Evolutionary conservation across 2,113 vertebrate species (phyloP).

Genomic region (Alosa alosa): DNA sequence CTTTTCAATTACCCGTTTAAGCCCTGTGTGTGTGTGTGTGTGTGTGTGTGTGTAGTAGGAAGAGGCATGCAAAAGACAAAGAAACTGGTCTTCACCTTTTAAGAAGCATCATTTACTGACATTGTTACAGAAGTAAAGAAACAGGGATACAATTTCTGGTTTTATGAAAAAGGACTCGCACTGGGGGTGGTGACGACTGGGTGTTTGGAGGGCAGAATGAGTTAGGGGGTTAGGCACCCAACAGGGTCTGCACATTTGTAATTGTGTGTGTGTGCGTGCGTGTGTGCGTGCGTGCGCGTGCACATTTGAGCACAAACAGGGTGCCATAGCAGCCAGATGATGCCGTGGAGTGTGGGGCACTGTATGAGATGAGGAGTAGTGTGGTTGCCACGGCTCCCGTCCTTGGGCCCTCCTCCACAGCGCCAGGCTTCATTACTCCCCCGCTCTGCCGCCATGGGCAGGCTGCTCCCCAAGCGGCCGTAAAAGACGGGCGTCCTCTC

Average conservation of each 20-base stretch:
- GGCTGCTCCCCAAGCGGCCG: constrained; percentile 70
- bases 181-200: neutral
- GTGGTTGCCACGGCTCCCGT: neutral
- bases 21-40: constrained; percentile 18
- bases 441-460: constrained; percentile 58
- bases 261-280: constrained; percentile 31
- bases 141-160: neutral
- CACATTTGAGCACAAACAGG: neutral
- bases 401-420: constrained; percentile 58
- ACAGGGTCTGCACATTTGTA: neutral
- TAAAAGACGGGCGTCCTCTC: constrained; percentile 69
- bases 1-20: neutral
- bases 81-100: neutral
- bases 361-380: neutral
- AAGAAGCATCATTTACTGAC: neutral
- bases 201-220: neutral
- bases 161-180: neutral
- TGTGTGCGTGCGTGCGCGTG: neutral
- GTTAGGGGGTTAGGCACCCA: neutral
- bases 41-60: neutral
- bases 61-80: neutral
- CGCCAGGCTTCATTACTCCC: constrained; percentile 74
- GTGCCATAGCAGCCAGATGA: neutral
- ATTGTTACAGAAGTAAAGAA: neutral
- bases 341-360: neutral